Conservation (phyloP, 2,113 vertebrate species). For the Periophthalmodon schlosseri region DNA sequence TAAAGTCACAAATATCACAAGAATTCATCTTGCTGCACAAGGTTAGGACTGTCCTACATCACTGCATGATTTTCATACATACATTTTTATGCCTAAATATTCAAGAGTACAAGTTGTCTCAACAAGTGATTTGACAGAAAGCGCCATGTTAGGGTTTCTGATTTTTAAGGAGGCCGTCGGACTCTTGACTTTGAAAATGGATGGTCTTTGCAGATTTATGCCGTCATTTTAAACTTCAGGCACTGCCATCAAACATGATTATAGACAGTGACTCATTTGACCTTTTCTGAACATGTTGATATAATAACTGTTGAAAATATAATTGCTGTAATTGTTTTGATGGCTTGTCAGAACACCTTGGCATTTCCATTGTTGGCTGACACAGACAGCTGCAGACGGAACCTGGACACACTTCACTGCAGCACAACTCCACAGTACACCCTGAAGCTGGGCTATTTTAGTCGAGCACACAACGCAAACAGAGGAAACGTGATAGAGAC, state of each 20-base stretch:
- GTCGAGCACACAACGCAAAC: not conserved
- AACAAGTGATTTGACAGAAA: not conserved
- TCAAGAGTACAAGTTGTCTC: not conserved
- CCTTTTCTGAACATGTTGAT: not conserved
- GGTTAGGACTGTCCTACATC: too few relatives aligned
- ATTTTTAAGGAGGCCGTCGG: not conserved
- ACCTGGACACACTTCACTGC: slow-evolving; percentile 1
- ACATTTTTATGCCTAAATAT: too few relatives aligned
- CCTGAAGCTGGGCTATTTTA: not conserved
- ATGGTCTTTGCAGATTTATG: not conserved
- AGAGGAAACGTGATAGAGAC: not conserved
- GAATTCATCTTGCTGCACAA: too few relatives aligned
- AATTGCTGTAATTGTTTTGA: not conserved
- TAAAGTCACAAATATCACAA: too few relatives aligned
- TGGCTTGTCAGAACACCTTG: not conserved
- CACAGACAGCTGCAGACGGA: not conserved
- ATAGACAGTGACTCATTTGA: not conserved
- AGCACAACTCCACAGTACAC: not conserved
- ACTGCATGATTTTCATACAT: too few relatives aligned
- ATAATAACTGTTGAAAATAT: not conserved
- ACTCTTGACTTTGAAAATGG: not conserved
- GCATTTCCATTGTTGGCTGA: not conserved
- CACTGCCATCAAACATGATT: not conserved
- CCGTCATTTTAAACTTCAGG: not conserved
- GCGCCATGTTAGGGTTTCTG: not conserved